Conservation (phyloP, 2,113 vertebrate species). For the Chionodraco myersi region DNA sequence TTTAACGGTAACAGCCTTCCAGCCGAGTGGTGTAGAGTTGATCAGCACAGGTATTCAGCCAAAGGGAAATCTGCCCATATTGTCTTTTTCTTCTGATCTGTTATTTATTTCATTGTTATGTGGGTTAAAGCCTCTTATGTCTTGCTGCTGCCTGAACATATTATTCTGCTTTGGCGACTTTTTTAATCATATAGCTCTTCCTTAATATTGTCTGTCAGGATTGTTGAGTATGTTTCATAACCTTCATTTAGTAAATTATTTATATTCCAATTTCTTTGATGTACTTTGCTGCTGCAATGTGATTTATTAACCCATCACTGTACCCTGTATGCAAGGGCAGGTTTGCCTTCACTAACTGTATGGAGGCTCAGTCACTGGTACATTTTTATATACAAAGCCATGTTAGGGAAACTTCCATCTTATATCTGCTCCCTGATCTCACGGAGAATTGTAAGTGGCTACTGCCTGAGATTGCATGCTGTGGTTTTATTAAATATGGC, state of each 20-base stretch:
- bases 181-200: background rate
- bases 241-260: conserved; percentile 11
- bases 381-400: too few relatives aligned
- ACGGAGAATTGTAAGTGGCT: too few relatives aligned
- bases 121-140: conserved; percentile 1
- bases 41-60: conserved; percentile 17
- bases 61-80: conserved; percentile 16
- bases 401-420: too few relatives aligned
- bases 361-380: too few relatives aligned
- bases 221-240: conserved; percentile 2
- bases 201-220: conserved; percentile 13
- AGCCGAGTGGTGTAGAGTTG: conserved; percentile 23
- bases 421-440: too few relatives aligned
- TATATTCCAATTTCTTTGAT: conserved; percentile 14
- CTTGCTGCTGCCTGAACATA: background rate
- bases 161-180: background rate
- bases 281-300: background rate
- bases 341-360: too few relatives aligned
- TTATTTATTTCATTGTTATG: conserved; percentile 29
- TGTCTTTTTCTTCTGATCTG: conserved; percentile 3
- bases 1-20: conserved; percentile 40
- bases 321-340: too few relatives aligned
- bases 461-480: too few relatives aligned
- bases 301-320: too few relatives aligned
- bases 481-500: too few relatives aligned